phyloP scores from a whole-genome alignment of 1,140 invertebrate genomes.

The Thaumatotibia leucotreta region DNA sequence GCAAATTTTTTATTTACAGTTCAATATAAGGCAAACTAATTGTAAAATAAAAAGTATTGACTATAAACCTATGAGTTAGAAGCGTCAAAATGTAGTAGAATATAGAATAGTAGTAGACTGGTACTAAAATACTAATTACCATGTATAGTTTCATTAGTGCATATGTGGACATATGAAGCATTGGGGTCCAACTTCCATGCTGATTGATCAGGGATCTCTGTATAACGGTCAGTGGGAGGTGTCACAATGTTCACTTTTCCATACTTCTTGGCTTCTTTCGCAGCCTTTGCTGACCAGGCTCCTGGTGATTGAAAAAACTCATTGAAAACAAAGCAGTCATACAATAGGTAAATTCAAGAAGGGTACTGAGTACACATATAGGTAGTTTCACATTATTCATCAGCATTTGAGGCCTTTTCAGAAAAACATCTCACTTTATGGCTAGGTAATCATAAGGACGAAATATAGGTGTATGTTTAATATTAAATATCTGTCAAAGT shows the following conservation, averaged over 20 bases:
- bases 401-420: too few species aligned
- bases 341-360: too few species aligned
- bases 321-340: conserved; percentile 17
- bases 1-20: too few species aligned
- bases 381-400: too few species aligned
- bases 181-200: conserved; percentile 93
- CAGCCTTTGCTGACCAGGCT: conserved; percentile 95
- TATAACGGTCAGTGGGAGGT: conserved; percentile 85
- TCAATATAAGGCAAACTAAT: too few species aligned
- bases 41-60: too few species aligned
- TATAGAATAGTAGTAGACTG: too few species aligned
- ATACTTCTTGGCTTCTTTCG: conserved; percentile 96
- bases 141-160: conserved; percentile 98
- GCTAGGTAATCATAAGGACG: neutral
- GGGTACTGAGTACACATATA: too few species aligned
- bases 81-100: too few species aligned
- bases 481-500: too few species aligned
- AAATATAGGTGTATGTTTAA: neutral
- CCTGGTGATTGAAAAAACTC: conserved; percentile 75
- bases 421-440: neutral
- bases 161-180: conserved; percentile 98
- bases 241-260: conserved; percentile 94
- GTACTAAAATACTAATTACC: conserved; percentile 77
- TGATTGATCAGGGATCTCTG: conserved; percentile 81
- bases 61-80: too few species aligned